Conservation (phyloP, 2,113 vertebrate genomes). For the Bambusicola thoracicus region DNA sequence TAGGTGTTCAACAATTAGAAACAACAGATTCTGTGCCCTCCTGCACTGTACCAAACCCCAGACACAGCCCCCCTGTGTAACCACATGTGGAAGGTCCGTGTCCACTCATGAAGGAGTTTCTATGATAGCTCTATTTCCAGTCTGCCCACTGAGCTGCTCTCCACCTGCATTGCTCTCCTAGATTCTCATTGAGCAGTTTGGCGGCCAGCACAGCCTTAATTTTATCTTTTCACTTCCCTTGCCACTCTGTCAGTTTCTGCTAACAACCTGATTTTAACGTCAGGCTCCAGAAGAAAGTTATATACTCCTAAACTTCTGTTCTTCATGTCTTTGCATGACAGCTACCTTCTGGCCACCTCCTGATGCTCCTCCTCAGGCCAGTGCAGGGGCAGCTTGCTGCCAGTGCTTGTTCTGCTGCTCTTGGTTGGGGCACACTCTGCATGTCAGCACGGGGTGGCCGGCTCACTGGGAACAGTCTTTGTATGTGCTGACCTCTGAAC, state of each 20-base stretch:
- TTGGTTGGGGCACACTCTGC: no score
- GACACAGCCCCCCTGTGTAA: rapidly evolving
- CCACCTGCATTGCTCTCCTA: not conserved
- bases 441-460: no score
- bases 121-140: not conserved
- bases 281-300: conserved; percentile 44
- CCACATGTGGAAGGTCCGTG: rapidly evolving
- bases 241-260: conserved; percentile 59
- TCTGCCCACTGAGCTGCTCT: conserved; percentile 20
- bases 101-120: not conserved
- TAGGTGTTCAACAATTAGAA: not conserved
- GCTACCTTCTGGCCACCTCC: conserved; percentile 31
- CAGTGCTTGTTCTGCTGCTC: not conserved
- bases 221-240: conserved; percentile 61
- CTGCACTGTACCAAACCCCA: not conserved
- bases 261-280: conserved; percentile 67
- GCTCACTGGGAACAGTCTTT: not conserved
- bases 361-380: not conserved
- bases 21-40: not conserved
- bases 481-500: not conserved
- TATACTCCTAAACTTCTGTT: conserved; percentile 55
- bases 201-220: conserved; percentile 54
- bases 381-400: not conserved
- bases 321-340: conserved; percentile 55
- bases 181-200: not conserved